These are phyloP conservation scores for Phataginus tetradactyla DNA, from an alignment of 2,797 vertebrate species.

Conservation along the genomic window DNA sequence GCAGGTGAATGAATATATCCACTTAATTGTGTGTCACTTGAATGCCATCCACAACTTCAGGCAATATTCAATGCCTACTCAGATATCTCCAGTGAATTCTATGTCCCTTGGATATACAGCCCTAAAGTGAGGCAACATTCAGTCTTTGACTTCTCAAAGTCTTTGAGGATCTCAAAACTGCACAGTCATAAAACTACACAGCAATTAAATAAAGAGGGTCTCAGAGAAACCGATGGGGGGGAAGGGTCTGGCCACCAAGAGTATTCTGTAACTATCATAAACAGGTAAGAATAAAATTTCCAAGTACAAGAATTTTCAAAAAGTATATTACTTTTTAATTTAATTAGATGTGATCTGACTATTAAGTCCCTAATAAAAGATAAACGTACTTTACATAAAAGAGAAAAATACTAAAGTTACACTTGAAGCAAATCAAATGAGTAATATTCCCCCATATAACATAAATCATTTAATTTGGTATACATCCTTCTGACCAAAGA, in stretches of 20 bases:
- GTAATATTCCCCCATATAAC: neutral
- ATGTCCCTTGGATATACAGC: neutral
- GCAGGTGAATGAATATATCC: neutral
- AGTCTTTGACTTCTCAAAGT: neutral
- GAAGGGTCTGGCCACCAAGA: neutral
- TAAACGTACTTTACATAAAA: neutral
- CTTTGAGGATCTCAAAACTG: neutral
- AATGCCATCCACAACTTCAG: neutral
- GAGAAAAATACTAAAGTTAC: constrained; percentile 18
- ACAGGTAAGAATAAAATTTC: neutral
- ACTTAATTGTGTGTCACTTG: neutral
- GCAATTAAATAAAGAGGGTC: neutral
- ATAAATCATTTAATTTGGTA: neutral
- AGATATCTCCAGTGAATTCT: neutral
- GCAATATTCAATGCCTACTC: neutral
- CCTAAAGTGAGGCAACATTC: neutral
- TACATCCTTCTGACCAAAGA: neutral
- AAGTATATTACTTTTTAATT: neutral
- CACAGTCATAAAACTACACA: neutral
- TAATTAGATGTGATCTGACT: neutral
- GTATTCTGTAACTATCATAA: neutral
- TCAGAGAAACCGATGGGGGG: neutral
- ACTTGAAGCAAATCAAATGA: neutral
- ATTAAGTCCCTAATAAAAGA: neutral
- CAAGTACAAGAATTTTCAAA: constrained; percentile 17